A percentile compares a stretch with the other conserved stretches of the same genome.
Evolutionary conservation across 2,113 vertebrate genomes (phyloP).

Genomic region (Heptranchias perlo): DNA sequence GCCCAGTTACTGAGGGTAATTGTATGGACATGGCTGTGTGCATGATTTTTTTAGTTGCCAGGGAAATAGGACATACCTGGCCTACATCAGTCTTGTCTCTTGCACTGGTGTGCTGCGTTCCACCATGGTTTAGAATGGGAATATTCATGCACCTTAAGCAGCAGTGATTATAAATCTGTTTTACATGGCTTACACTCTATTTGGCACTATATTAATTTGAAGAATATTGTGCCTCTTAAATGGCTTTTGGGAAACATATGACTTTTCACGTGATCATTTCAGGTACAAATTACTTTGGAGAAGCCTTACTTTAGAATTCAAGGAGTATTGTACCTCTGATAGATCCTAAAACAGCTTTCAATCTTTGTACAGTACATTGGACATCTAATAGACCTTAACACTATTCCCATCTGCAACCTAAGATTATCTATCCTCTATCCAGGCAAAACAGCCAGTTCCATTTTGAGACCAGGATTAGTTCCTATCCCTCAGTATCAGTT

Average conservation of each 20-base stretch:
- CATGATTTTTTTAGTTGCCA: background rate
- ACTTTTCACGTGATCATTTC: background rate
- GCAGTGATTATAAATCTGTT: background rate
- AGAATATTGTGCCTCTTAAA: background rate
- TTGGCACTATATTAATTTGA: background rate
- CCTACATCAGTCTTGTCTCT: background rate
- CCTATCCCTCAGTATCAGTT: background rate
- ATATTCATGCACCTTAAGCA: background rate
- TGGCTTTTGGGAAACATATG: background rate
- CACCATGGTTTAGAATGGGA: background rate
- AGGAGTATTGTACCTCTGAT: background rate
- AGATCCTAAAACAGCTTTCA: background rate
- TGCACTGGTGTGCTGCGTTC: background rate
- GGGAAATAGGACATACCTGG: background rate
- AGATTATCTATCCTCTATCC: background rate
- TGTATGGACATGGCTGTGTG: background rate
- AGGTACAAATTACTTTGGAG: background rate
- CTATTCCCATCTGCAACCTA: background rate
- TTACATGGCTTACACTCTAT: background rate
- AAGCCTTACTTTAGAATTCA: background rate
- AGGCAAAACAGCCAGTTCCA: background rate
- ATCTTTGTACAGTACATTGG: background rate
- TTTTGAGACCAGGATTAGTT: background rate
- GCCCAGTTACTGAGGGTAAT: background rate
- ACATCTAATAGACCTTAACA: background rate